Percentiles rank a stretch among this genome's conserved stretches.
phyloP scores from a whole-genome alignment of 92 coral and sea anemone genomes.

The Epizoanthus illoricatus region DNA sequence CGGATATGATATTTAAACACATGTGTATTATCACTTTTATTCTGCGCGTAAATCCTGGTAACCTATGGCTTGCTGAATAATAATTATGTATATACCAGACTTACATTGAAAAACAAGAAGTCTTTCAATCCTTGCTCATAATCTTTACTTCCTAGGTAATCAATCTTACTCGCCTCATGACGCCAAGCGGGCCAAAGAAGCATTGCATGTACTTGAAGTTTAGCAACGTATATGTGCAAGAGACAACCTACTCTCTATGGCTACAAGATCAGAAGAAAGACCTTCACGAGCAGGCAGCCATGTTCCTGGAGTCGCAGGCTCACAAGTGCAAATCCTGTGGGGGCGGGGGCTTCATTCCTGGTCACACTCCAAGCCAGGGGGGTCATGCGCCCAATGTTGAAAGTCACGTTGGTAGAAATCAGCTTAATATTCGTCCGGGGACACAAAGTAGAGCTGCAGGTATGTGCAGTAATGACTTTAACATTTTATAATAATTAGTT shows the following conservation, averaged over 20 bases:
- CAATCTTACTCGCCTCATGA: slow-evolving; percentile 85
- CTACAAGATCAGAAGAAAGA: slow-evolving; percentile 82
- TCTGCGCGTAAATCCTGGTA: no score
- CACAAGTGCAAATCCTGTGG: slow-evolving; percentile 95
- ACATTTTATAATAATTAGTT: no score
- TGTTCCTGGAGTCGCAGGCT: slow-evolving; percentile 95
- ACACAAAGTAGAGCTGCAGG: slow-evolving; percentile 34
- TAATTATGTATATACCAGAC: no score
- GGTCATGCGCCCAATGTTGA: slow-evolving; percentile 15
- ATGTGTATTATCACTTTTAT: no score
- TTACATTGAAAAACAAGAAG: neutral
- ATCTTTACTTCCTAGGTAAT: slow-evolving; percentile 47
- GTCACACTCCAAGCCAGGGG: slow-evolving; percentile 7
- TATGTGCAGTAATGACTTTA: neutral
- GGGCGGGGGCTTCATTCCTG: slow-evolving; percentile 91
- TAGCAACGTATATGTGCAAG: slow-evolving; percentile 86
- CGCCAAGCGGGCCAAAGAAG: slow-evolving; percentile 85
- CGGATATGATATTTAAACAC: no score
- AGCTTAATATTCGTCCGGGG: neutral
- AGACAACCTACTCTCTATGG: slow-evolving; percentile 93
- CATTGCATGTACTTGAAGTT: slow-evolving; percentile 85
- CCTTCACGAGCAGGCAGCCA: slow-evolving; percentile 88
- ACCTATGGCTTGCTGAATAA: no score
- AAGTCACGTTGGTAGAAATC: neutral
- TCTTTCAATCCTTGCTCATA: neutral